phyloP scores from a whole-genome alignment of 2,113 vertebrate genomes.

The Holacanthus passer region DNA sequence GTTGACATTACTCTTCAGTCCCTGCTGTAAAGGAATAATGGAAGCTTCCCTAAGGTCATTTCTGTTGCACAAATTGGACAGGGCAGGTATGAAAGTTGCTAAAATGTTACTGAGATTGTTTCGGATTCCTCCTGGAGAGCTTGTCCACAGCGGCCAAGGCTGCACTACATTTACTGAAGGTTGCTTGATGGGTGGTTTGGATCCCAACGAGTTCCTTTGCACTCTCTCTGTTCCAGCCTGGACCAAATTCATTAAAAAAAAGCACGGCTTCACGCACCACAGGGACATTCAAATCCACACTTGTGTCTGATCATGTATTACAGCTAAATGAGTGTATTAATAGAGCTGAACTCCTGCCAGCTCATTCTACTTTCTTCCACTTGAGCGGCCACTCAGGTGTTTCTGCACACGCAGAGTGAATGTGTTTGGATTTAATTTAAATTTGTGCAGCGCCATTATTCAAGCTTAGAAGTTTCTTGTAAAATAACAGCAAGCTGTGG shows the following conservation, averaged over 20 bases:
- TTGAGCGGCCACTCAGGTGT: conserved; percentile 62
- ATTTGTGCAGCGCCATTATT: conserved; percentile 48
- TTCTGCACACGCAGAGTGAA: conserved; percentile 41
- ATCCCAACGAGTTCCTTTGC: conserved; percentile 33
- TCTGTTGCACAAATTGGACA: conserved; percentile 60
- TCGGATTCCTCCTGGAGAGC: conserved; percentile 42
- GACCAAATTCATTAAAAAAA: conserved; percentile 50
- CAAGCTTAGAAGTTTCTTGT: conserved; percentile 43
- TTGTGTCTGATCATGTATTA: conserved; percentile 60
- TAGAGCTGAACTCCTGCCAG: conserved; percentile 41
- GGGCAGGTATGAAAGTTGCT: conserved; percentile 41
- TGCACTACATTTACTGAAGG: conserved; percentile 42
- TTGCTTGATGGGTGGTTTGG: conserved; percentile 69
- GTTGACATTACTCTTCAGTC: conserved; percentile 56
- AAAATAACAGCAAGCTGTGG: conserved; percentile 53
- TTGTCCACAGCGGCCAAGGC: conserved; percentile 39
- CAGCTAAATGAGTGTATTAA: conserved; percentile 60
- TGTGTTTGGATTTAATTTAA: conserved; percentile 50
- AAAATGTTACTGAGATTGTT: conserved; percentile 35
- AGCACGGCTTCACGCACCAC: conserved; percentile 19
- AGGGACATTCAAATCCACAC: conserved; percentile 45
- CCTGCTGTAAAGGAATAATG: conserved; percentile 46
- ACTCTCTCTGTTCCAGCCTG: conserved; percentile 24
- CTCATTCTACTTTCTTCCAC: conserved; percentile 7
- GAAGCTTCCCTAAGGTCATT: conserved; percentile 45